These are phyloP conservation scores for Momotus momota DNA, from an alignment of 2,797 vertebrate species.

Conservation along the genomic window DNA sequence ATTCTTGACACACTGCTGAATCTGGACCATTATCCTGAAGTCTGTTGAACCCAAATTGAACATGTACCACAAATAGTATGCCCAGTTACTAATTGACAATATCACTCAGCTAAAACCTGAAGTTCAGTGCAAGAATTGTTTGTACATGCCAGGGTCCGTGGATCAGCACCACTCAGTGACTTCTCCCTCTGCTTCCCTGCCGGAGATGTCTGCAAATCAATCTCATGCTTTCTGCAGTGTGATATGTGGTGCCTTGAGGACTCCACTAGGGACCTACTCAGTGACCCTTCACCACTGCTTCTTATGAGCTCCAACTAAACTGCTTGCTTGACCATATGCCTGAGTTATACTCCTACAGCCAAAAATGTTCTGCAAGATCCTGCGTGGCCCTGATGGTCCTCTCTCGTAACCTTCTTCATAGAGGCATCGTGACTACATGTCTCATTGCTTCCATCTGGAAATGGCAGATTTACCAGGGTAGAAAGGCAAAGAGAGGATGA, in stretches of 20 bases:
- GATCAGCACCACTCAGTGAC: background rate
- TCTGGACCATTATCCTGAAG: background rate
- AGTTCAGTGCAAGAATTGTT: background rate
- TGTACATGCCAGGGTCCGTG: background rate
- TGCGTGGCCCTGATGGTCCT: rapidly evolving
- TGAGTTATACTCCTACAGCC: rapidly evolving
- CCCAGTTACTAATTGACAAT: background rate
- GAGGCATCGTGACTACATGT: background rate
- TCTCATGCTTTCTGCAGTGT: background rate
- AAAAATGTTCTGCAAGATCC: rapidly evolving
- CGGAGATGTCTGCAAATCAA: background rate
- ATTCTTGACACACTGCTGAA: background rate
- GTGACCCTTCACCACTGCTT: background rate
- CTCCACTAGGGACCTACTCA: background rate
- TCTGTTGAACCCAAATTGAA: background rate
- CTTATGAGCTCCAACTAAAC: background rate
- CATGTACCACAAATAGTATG: background rate
- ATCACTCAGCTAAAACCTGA: background rate
- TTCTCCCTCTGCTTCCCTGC: background rate
- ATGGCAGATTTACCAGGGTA: background rate
- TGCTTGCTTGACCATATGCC: rapidly evolving
- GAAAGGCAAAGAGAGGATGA: background rate
- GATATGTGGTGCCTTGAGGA: background rate
- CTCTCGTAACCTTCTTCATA: background rate
- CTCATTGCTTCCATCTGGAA: background rate